Evolutionary conservation across 2,113 vertebrate genomes (phyloP), one percentile per base, ranked within the genome.

Genomic region (Mellivora capensis): DNA sequence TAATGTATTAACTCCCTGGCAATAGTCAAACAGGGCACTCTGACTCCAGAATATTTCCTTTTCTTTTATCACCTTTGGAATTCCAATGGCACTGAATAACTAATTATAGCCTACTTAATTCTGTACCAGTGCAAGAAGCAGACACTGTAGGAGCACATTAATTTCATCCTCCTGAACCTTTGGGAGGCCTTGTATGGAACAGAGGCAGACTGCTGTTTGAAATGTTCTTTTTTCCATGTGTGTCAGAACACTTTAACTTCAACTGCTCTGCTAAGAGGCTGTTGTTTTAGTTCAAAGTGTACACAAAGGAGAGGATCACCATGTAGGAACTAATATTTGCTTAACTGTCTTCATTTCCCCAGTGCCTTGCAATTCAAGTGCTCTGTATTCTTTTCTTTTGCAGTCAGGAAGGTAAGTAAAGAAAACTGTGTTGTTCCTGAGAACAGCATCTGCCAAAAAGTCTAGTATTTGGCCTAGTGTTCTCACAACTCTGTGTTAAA

Each of bases 61-160:
- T 93, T 86, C 91, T 96, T 96, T 95, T 97, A 97, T 96, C 97
- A 94, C 93, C 96, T 96, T 96, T 47, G 86, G 80, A 93, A 98
- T 96, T 96, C 88, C 91, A 95, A n/a, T 95, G 93, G 87, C 86
- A 62, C 18, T 21, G 71, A 96, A 77, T 93, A 96, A 93, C 61
- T 69, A 95, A 69, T 49, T 94, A 49, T 64, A 90, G 54, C 93
- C 86, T 90, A 69, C 57, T 67, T 96, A 61, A 94, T 98, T 94
- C 93, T 92, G 15, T 57, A 61, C 97, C 97, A 96, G 79, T 29
- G 94, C 49, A 79, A 97, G 89, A 97, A 91, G 62, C 84, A 90
- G 87, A 94, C 10, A 13, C 47, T 34, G 77, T 47, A 54, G 64
- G 71, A 69, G 87, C 44, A 37, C 71, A 62, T 81, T 95, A 12